phyloP scores from a whole-genome alignment of 2,888 invertebrate species.

The Hyposoter didymator region DNA sequence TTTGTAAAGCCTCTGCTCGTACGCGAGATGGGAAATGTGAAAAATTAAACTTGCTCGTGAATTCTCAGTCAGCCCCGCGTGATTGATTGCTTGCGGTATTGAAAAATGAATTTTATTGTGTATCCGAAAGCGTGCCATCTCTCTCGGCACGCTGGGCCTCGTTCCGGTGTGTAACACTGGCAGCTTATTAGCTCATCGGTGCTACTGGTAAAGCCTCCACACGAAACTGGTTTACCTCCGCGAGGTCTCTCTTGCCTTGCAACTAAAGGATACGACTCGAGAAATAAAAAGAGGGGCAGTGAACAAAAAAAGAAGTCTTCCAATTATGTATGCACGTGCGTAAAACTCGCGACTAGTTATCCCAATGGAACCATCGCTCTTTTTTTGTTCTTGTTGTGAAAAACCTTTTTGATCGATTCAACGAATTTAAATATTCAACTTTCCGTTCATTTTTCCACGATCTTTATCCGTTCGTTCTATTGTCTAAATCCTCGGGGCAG shows the following conservation, averaged over 20 bases:
- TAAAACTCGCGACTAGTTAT: slow-evolving; percentile 18
- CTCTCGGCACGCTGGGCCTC: slow-evolving; percentile 5
- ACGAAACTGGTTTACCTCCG: slow-evolving; percentile 64
- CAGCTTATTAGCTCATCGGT: slow-evolving; percentile 63
- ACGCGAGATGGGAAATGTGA: too few species aligned
- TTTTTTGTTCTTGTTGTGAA: background rate
- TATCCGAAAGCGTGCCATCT: background rate
- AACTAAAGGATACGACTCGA: slow-evolving; percentile 19
- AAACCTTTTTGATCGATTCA: too few species aligned
- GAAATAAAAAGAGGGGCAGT: slow-evolving; percentile 31
- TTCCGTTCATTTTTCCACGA: background rate
- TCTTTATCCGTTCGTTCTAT: background rate
- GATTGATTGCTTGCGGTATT: background rate
- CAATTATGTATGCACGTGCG: slow-evolving; percentile 41
- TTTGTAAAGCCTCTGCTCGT: too few species aligned
- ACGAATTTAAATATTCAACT: background rate
- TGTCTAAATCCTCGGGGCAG: background rate
- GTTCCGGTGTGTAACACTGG: slow-evolving; percentile 55
- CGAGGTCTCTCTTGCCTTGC: slow-evolving; percentile 18
- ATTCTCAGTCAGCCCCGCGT: too few species aligned
- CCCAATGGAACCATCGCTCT: background rate
- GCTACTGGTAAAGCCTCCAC: slow-evolving; percentile 62
- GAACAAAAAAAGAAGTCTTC: slow-evolving; percentile 20
- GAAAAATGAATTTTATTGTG: background rate
- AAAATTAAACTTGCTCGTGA: too few species aligned